Evolutionary conservation across 2,113 vertebrate genomes (phyloP), one percentile per base, ranked within the genome.

Genomic region (Athene cunicularia): DNA sequence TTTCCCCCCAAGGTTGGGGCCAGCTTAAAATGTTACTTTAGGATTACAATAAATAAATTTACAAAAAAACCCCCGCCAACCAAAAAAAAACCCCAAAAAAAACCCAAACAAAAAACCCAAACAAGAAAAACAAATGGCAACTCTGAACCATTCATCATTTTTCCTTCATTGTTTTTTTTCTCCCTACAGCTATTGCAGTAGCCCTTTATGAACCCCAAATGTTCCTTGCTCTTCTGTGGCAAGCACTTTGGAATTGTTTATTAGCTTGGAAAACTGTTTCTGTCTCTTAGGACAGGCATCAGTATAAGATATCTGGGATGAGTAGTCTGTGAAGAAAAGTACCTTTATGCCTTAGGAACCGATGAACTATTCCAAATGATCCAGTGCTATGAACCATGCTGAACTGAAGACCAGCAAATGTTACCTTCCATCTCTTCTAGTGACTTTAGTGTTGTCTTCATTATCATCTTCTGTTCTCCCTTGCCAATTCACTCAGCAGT

Each of bases 401-500:
- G 88, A 95, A 95, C 76, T 71, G 68, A 89, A 85, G 95, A 91
- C 70, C 60, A 59, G 35, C 39, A 95, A 95, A 81, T 63, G 90
- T 58, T 97, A 89, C 82, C 76, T 95, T 94, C 92, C 37, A 63
- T 88, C 68, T 96, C 81, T 96, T 95, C 53, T 88, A 77, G 92
- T 94, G 85, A 85, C 95, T 91, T 95, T n/a, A 96, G 49, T 50
- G 22, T 88, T 93, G 89, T 93, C 83, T 95, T 97, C 73, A 81
- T 94, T 95, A 94, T 90, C 90, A 53, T 93, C 71, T 88, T 91
- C 77, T 56, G 71, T 60, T 58, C 81, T 88, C 86, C 97, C 75
- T 91, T 88, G 91, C 45, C 90, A 72, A 90, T 95, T 96, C 95
- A 81, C 88, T 59, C 83, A 88, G 84, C 88, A 87, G 49, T 94